Conservation (phyloP, 2,113 vertebrate species). For the Oophaga pumilio region DNA sequence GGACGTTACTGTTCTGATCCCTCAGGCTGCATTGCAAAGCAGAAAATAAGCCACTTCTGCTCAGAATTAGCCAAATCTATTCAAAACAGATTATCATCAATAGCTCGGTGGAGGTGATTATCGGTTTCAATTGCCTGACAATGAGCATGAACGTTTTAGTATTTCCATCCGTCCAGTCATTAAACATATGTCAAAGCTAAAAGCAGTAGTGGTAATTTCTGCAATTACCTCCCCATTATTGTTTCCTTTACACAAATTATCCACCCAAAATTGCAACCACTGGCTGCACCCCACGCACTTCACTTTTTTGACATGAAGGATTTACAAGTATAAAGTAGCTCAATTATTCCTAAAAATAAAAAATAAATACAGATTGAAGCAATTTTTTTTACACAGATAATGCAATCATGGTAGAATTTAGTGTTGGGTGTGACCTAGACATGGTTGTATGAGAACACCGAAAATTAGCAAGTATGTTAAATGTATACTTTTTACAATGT, state of each 20-base stretch:
- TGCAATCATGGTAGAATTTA: background rate
- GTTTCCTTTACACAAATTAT: constrained; percentile 79
- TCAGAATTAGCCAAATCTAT: constrained; percentile 62
- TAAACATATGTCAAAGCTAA: constrained; percentile 74
- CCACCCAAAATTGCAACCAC: constrained; percentile 75
- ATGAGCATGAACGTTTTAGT: constrained; percentile 69
- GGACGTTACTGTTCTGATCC: constrained; percentile 5
- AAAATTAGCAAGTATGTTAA: background rate
- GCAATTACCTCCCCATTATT: constrained; percentile 78
- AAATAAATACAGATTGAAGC: constrained; percentile 10
- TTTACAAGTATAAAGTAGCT: background rate
- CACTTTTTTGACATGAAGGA: constrained; percentile 35
- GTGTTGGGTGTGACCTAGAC: background rate
- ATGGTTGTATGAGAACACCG: background rate
- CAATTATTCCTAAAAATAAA: constrained; percentile 10
- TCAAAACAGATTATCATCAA: constrained; percentile 65
- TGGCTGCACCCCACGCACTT: constrained; percentile 60
- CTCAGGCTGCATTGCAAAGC: constrained; percentile 38
- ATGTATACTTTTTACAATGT: too few relatives aligned
- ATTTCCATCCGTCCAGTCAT: constrained; percentile 74
- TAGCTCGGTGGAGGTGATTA: constrained; percentile 65
- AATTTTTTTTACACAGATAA: background rate
- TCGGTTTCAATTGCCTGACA: constrained; percentile 71
- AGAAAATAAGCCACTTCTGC: constrained; percentile 59
- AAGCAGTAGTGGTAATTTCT: constrained; percentile 78